These are phyloP conservation scores for Dendropsophus ebraccatus DNA, from an alignment of 2,113 vertebrate genomes.

Conservation along the genomic window DNA sequence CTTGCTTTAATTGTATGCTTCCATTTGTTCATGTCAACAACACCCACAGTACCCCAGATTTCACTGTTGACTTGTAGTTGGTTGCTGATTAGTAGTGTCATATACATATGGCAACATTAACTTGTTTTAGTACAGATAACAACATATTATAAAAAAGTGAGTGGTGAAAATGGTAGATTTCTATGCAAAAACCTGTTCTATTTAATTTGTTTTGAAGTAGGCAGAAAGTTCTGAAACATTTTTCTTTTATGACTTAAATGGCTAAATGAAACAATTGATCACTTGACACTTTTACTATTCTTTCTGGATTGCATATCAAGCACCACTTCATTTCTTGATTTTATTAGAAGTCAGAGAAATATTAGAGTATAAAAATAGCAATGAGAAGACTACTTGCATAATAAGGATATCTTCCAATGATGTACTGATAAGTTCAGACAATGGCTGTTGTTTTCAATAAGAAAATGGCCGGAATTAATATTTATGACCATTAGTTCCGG, in stretches of 20 bases:
- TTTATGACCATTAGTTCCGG: too few relatives aligned
- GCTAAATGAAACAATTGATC: not conserved
- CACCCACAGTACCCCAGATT: not conserved
- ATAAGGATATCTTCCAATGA: too few relatives aligned
- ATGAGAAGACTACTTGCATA: not conserved
- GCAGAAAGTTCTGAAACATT: not conserved
- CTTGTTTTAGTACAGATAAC: not conserved
- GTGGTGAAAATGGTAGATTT: not conserved
- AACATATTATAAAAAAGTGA: not conserved
- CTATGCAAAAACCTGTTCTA: not conserved
- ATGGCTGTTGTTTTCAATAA: too few relatives aligned
- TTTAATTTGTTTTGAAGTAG: not conserved
- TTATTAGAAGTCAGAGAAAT: not conserved
- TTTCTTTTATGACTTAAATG: not conserved
- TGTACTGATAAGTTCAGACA: too few relatives aligned
- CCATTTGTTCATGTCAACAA: not conserved
- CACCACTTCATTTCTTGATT: not conserved
- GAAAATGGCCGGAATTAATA: too few relatives aligned
- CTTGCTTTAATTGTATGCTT: not conserved
- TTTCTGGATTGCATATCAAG: not conserved
- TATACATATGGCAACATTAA: not conserved
- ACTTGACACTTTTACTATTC: not conserved
- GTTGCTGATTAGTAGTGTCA: not conserved
- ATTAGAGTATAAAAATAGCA: not conserved
- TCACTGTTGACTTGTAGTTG: conserved; percentile 4